Conservation (phyloP, 1,140 invertebrate species). For the Teleopsis dalmanni region DNA sequence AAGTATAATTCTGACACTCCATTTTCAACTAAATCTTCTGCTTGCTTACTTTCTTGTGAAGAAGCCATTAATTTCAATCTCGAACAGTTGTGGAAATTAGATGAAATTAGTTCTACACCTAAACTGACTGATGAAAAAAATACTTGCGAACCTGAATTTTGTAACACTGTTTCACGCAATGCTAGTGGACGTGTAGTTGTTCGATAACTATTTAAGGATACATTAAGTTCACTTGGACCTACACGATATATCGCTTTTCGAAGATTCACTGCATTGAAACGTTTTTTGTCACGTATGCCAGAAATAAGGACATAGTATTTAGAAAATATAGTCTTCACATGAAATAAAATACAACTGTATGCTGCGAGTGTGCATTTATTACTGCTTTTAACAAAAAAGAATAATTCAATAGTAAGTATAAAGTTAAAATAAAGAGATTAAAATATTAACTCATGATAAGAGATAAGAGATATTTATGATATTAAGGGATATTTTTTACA, state of each 20-base stretch:
- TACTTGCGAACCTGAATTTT: no score
- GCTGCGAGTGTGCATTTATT: no score
- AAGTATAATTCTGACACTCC: background rate
- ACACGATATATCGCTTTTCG: conserved; percentile 16
- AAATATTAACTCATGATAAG: conserved; percentile 18
- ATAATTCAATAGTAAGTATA: no score
- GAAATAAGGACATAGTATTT: no score
- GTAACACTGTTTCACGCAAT: conserved; percentile 17
- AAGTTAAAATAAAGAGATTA: no score
- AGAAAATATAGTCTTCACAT: no score
- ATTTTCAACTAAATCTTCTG: no score
- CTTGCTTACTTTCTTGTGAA: background rate
- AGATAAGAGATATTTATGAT: no score
- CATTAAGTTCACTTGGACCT: background rate
- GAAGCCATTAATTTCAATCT: background rate
- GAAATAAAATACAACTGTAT: no score
- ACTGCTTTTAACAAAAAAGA: no score
- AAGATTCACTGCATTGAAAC: conserved; percentile 19
- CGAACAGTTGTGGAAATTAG: conserved; percentile 23
- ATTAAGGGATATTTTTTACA: no score
- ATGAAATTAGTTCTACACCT: conserved; percentile 14
- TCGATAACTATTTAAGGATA: conserved; percentile 20
- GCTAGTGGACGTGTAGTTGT: conserved; percentile 21
- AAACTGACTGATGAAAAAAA: conserved; percentile 12
- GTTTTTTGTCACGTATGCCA: conserved; percentile 15